A percentile compares a stretch with the other conserved stretches of the same genome.
These are phyloP conservation scores for Oenanthe melanoleuca DNA, from an alignment of 2,113 vertebrate genomes.

Conservation along the genomic window DNA sequence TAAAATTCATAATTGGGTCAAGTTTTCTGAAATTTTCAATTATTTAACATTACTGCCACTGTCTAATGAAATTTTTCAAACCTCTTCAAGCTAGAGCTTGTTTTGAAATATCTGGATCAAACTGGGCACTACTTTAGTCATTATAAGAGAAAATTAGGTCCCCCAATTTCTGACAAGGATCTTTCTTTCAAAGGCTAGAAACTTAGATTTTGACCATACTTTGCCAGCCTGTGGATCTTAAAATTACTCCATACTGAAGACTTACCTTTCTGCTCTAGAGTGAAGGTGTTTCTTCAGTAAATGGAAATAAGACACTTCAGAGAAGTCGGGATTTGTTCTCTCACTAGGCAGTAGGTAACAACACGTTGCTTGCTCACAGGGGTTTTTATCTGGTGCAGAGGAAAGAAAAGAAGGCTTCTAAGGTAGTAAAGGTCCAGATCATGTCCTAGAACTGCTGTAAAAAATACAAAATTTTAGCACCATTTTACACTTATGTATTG, in stretches of 20 bases:
- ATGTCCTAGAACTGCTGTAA: neutral
- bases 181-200: neutral
- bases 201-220: neutral
- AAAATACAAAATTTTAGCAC: neutral
- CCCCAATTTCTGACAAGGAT: neutral
- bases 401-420: neutral
- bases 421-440: neutral
- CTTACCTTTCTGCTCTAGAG: neutral
- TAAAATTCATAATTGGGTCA: neutral
- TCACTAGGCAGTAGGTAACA: neutral
- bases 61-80: neutral
- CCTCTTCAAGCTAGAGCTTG: neutral
- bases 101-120: neutral
- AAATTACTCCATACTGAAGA: neutral
- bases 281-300: neutral
- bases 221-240: neutral
- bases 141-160: neutral
- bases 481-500: neutral
- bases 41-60: neutral
- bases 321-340: rapidly evolving
- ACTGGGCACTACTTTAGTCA: neutral
- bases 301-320: neutral
- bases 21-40: neutral
- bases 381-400: neutral
- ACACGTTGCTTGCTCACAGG: neutral